phyloP scores from a whole-genome alignment of 2,113 vertebrate genomes.

The Scytalopus superciliaris region DNA sequence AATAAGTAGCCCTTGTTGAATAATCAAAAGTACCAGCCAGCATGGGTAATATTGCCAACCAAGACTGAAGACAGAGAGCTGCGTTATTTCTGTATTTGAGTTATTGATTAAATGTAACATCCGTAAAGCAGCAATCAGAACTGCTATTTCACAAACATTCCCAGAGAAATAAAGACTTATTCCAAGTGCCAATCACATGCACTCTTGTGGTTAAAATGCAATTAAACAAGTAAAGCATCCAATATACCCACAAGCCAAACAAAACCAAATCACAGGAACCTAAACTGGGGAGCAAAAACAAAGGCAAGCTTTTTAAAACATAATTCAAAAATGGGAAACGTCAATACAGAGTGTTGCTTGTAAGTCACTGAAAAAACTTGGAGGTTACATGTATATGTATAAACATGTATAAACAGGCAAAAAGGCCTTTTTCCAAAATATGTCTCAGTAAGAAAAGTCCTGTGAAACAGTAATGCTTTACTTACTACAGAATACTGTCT shows the following conservation, averaged over 20 bases:
- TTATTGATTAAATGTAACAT: conserved; percentile 47
- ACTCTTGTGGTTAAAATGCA: conserved; percentile 34
- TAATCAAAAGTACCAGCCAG: background rate
- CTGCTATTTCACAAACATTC: conserved; percentile 1
- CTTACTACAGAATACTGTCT: background rate
- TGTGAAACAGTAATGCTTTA: background rate
- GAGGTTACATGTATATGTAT: background rate
- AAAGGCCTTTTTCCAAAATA: background rate
- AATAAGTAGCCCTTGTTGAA: background rate
- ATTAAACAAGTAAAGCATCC: conserved; percentile 26
- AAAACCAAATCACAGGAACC: conserved; percentile 2
- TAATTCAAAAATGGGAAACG: background rate
- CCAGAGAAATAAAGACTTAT: conserved; percentile 16
- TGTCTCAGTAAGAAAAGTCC: background rate
- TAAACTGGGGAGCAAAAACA: background rate
- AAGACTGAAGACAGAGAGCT: background rate
- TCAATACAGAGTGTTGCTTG: background rate
- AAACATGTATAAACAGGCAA: background rate
- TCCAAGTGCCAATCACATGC: conserved; percentile 19
- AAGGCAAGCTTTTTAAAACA: background rate
- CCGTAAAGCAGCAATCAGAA: background rate
- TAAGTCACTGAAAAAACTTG: background rate
- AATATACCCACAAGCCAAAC: background rate
- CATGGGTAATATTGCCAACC: background rate
- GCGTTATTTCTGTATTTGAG: conserved; percentile 33